phyloP scores from a whole-genome alignment of 1,140 invertebrate species.

The Catajapyx aquilonaris region DNA sequence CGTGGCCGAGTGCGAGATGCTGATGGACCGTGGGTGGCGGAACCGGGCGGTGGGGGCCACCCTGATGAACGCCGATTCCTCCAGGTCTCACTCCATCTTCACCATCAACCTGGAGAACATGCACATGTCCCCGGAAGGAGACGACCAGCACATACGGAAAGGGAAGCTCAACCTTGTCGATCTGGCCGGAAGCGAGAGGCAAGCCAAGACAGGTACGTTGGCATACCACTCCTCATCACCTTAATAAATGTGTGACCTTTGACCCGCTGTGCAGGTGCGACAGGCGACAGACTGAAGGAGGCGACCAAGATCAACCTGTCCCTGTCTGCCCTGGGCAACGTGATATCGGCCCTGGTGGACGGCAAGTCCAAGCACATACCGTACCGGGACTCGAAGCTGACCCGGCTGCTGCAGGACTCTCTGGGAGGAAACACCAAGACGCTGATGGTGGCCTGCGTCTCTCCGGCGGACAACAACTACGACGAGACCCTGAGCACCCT shows the following conservation, averaged over 20 bases:
- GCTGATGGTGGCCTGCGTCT: slow-evolving; percentile 82
- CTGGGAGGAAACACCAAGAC: slow-evolving; percentile 86
- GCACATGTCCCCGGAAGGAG: slow-evolving; percentile 25
- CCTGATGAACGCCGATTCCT: slow-evolving; percentile 70
- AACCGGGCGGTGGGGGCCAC: slow-evolving; percentile 55
- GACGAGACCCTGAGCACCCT: slow-evolving; percentile 79
- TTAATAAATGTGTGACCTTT: not conserved
- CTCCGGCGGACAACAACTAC: slow-evolving; percentile 69
- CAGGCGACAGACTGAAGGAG: slow-evolving; percentile 72
- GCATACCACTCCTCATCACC: not conserved
- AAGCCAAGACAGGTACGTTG: slow-evolving; percentile 45
- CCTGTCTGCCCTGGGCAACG: slow-evolving; percentile 78
- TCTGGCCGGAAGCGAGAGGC: slow-evolving; percentile 69
- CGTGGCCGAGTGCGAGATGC: slow-evolving; percentile 42
- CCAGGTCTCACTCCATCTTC: slow-evolving; percentile 76
- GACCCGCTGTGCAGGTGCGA: slow-evolving; percentile 31
- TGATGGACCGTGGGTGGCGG: slow-evolving; percentile 53
- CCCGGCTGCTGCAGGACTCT: slow-evolving; percentile 75
- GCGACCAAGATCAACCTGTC: slow-evolving; percentile 92
- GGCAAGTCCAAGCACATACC: slow-evolving; percentile 79
- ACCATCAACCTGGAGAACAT: slow-evolving; percentile 70
- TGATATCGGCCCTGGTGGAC: slow-evolving; percentile 80
- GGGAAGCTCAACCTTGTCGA: slow-evolving; percentile 82
- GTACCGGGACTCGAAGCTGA: slow-evolving; percentile 85
- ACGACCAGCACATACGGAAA: slow-evolving; percentile 30